Base-by-base conservation (phyloP, 2,113 vertebrate species). In the Euleptes europaea region DNA sequence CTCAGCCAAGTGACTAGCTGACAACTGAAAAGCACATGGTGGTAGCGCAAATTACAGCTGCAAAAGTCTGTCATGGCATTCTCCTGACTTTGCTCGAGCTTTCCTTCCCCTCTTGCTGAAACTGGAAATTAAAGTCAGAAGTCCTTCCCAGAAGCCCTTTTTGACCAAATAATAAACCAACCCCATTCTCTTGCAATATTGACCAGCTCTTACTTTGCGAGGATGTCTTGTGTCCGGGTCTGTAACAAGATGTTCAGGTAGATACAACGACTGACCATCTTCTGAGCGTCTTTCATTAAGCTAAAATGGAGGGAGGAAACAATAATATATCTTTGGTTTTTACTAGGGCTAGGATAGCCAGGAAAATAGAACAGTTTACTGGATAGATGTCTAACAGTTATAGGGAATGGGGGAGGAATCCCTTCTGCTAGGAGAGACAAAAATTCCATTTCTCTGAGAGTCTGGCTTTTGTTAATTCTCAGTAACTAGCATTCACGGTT, bases 201-300 rank as follows among this genome's bases (percentile, higher is more conserved):
- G 15, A 54, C 17, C 9, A 77, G 38, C 15, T 80, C 96, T 88
- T 94, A 98, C 98, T 97, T 97, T 84, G 97, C 96, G 1, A 99
- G 94, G 80, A 98, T 90, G 84, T 99, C 98, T 0, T 97, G 97
- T 5, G 98, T 96, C 1, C 97, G 97, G 0, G 98, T 99, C 94
- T 99, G 98, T 84, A 99, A 96, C n/a, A 99, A 90, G 89, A 99
- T 98, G 93, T 98, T 99, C 88, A 99, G 93, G 93, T 99, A 99
- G 88, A 98, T 98, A 87, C 98, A 99, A n/a, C 98, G 97, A 86
- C 98, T 98, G 92, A 99, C 98, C 97, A 99, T 97, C 96, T 99
- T 99, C 80, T 97, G 96, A 0, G 98, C 97, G 19, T 98, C 98
- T 93, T 99, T 99, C 98, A 99, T 99, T 1, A 99, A 92, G 90